Conservation (phyloP, 2,113 vertebrate genomes). For the Thunnus thynnus region DNA sequence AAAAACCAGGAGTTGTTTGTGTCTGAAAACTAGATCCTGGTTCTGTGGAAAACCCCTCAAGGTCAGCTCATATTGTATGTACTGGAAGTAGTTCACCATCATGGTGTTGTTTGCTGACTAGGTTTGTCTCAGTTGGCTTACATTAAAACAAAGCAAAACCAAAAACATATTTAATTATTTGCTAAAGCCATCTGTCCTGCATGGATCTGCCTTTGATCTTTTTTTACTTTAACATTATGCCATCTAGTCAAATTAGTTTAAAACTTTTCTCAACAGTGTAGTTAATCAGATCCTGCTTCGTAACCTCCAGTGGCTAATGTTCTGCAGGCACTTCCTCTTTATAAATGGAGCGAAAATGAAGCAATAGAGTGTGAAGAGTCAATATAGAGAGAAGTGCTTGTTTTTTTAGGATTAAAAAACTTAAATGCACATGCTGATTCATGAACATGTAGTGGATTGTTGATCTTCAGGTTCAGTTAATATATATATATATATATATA, state of each 20-base stretch:
- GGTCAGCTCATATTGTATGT: neutral
- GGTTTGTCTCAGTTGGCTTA: neutral
- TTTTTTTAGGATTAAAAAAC: neutral
- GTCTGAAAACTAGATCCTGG: neutral
- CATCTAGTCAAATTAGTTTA: neutral
- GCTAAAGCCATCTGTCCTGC: no score
- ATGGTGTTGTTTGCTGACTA: neutral
- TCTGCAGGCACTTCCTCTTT: slow-evolving; percentile 26
- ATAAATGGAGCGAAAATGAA: neutral
- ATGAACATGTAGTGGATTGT: neutral
- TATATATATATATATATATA: no score
- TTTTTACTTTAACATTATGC: neutral
- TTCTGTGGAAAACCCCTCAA: neutral
- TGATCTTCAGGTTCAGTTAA: neutral
- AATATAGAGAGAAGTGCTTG: neutral
- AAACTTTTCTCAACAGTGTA: neutral
- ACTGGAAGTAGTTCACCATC: neutral
- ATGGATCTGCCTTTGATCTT: neutral
- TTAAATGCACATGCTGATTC: neutral
- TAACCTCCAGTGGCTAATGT: slow-evolving; percentile 9
- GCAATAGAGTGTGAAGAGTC: neutral
- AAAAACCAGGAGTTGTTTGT: neutral
- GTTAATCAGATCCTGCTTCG: neutral
- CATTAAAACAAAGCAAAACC: neutral
- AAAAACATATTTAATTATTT: no score